phyloP scores from a whole-genome alignment of 2,888 invertebrate genomes.

The Ectemnius lituratus region DNA sequence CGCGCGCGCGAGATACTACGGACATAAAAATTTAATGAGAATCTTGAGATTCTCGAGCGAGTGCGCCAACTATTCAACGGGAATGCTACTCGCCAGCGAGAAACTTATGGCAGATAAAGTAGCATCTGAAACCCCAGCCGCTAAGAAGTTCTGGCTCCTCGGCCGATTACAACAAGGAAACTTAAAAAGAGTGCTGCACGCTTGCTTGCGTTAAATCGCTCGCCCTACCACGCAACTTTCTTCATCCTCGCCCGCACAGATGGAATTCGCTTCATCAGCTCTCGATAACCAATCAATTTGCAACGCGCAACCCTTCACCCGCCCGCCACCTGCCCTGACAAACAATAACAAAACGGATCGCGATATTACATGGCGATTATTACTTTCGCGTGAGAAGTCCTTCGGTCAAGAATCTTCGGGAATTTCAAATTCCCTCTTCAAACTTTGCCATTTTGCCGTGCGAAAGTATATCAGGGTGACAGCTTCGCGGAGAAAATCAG shows the following conservation, averaged over 20 bases:
- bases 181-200: background rate
- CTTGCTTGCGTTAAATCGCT: background rate
- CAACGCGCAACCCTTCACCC: too few relatives aligned
- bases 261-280: conserved; percentile 7
- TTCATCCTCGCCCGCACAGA: background rate
- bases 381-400: too few relatives aligned
- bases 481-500: too few relatives aligned
- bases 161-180: conserved; percentile 3
- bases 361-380: too few relatives aligned
- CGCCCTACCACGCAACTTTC: background rate
- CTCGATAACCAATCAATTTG: background rate
- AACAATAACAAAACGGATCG: too few relatives aligned
- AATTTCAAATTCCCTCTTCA: too few relatives aligned
- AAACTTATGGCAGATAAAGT: conserved; percentile 5
- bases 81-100: background rate
- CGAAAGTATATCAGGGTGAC: too few relatives aligned
- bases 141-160: background rate
- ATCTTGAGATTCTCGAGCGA: background rate
- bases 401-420: too few relatives aligned
- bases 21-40: conserved; percentile 7
- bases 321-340: too few relatives aligned
- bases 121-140: background rate
- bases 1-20: too few relatives aligned
- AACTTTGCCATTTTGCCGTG: too few relatives aligned
- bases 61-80: background rate